Evolutionary conservation across 2,888 invertebrate genomes (phyloP).

Genomic region (Adineta ricciae): DNA sequence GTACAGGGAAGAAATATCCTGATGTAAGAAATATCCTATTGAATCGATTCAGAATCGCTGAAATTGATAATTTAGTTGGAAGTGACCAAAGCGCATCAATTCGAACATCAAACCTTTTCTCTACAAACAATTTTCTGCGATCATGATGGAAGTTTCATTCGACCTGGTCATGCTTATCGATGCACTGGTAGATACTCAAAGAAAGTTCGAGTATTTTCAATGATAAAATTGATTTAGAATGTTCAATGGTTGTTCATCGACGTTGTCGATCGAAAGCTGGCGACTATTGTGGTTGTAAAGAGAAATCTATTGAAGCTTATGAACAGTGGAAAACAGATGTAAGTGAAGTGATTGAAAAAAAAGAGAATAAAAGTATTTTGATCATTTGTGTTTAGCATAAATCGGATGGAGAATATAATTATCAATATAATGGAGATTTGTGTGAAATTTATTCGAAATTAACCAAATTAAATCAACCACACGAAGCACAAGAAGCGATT

Average conservation of each 20-base stretch:
- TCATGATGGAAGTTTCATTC: slow-evolving; percentile 19
- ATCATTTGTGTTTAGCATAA: background rate
- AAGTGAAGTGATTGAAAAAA: too few relatives aligned
- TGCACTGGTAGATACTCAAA: background rate
- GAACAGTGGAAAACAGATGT: background rate
- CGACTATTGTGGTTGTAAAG: background rate
- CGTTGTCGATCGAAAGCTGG: background rate
- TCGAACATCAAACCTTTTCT: background rate
- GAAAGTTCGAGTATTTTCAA: background rate
- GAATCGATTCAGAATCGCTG: background rate
- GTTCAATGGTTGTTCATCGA: slow-evolving; percentile 17
- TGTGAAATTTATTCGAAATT: background rate
- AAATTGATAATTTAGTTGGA: background rate
- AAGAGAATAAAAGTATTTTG: background rate
- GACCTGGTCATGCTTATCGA: background rate
- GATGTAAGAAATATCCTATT: background rate
- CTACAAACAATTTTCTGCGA: background rate
- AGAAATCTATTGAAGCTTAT: background rate
- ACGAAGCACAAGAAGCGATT: background rate
- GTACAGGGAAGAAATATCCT: background rate
- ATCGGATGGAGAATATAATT: background rate
- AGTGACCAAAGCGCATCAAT: background rate
- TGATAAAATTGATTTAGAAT: slow-evolving; percentile 1
- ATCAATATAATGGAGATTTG: slow-evolving; percentile 1
- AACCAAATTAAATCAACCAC: background rate